Evolutionary conservation across 2,113 vertebrate genomes (phyloP), one percentile per base, ranked within the genome.

Genomic region (Haemorhous mexicanus): DNA sequence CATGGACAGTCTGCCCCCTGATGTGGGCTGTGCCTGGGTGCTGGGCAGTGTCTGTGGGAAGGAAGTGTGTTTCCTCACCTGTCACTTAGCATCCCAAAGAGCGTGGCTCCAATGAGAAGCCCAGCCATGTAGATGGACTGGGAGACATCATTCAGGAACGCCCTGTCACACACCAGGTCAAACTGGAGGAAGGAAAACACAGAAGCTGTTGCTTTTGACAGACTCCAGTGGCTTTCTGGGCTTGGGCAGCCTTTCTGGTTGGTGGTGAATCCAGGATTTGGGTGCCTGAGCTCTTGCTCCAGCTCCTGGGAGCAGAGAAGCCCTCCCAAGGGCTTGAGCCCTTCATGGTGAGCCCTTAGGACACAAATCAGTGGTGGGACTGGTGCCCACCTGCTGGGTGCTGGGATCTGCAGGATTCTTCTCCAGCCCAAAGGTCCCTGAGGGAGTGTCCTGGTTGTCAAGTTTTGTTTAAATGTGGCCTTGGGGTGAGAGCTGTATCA

Each of bases 71-170:
- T 46, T 78, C 37, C 97, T 96, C 95, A 99, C 99, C 98, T 96
- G 98, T 99, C 98, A 84, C 98, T 98, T 89, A 99, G 92, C 16
- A 97, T 93, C 16, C 99, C 98, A 43, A 98, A 98, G 76, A 98
- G 17, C 9, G 98, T 28, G 1, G 98, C 93, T 78, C 99, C 99
- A 6, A 97, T 1, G 6, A 99, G 97, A 44, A 99, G 98, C 5
- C 99, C 99, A 1, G 95, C 88, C 99, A 99, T 99, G 98, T 94
- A 98, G 93, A 99, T 15, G 0, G 98, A 98, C 95, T 99, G 98
- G 2, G 98, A 98, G 30, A 98, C 95, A 41, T 98, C 97, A 0
- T 92, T 97, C 50, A 98, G 88, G 61, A 96, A 24, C 32, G 96
- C 97, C 22, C 81, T 97, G 18, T 98, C 98, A 33, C 99, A 99